Percentiles rank a stretch among this genome's conserved stretches.
Evolutionary conservation across 1,140 invertebrate species (phyloP).

Genomic region (Antheraea pernyi): DNA sequence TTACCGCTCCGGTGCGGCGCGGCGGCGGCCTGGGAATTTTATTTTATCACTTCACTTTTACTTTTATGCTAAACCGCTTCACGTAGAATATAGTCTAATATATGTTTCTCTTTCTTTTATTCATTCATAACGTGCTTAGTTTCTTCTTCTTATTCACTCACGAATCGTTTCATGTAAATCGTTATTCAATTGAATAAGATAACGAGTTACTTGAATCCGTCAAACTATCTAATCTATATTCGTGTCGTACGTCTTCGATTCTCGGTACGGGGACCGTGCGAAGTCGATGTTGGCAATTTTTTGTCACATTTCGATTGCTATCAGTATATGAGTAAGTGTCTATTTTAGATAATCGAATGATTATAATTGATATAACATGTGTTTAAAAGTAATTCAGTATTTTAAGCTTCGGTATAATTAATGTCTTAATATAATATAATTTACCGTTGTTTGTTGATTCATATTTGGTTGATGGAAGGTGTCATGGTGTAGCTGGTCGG

Average conservation of each 20-base stretch:
- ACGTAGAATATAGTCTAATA: neutral
- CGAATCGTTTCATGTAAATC: neutral
- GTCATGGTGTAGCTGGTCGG: conserved; percentile 43
- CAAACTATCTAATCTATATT: conserved; percentile 29
- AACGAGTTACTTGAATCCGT: conserved; percentile 6
- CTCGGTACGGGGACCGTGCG: conserved; percentile 21
- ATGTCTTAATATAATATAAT: neutral
- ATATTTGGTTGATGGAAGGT: conserved; percentile 49
- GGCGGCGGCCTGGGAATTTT: conserved; percentile 37
- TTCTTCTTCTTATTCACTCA: neutral
- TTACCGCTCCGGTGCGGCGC: conserved; percentile 27
- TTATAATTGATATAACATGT: neutral
- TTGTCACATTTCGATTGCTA: conserved; percentile 27
- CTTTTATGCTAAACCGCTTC: conserved; percentile 39
- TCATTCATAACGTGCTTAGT: neutral
- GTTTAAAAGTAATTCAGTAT: neutral
- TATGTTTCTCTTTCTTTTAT: neutral
- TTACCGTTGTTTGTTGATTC: conserved; percentile 45
- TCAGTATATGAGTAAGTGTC: conserved; percentile 9
- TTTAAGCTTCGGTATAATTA: neutral
- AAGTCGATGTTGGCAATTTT: conserved; percentile 29
- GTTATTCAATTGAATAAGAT: neutral
- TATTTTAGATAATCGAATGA: neutral
- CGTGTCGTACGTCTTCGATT: conserved; percentile 27
- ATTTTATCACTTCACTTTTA: conserved; percentile 64